Conservation (phyloP, 2,888 invertebrate species). For the Rhabditoides inermis region DNA sequence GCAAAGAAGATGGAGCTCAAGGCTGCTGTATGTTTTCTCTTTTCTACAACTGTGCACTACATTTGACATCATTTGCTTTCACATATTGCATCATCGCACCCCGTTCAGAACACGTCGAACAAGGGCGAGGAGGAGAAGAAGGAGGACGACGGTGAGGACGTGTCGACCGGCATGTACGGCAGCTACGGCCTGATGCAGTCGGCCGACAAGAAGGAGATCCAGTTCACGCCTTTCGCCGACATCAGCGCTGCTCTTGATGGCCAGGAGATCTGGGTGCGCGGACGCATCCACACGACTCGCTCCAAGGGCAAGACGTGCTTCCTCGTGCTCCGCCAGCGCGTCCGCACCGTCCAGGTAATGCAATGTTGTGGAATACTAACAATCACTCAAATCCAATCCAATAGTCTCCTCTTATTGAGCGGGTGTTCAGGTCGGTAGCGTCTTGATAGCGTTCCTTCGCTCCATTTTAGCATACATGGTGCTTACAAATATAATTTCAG, state of each 20-base stretch:
- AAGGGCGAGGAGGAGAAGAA: slow-evolving; percentile 53
- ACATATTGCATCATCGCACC: too few species aligned
- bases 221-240: slow-evolving; percentile 58
- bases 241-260: slow-evolving; percentile 27
- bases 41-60: not conserved
- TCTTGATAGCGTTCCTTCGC: too few species aligned
- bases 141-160: slow-evolving; percentile 59
- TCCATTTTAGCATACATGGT: too few species aligned
- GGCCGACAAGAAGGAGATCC: slow-evolving; percentile 61
- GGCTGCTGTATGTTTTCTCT: too few species aligned
- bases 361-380: too few species aligned
- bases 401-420: too few species aligned
- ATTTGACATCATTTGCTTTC: not conserved
- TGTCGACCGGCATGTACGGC: slow-evolving; percentile 75
- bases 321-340: slow-evolving; percentile 79
- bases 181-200: slow-evolving; percentile 64
- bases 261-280: slow-evolving; percentile 65
- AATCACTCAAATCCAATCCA: too few species aligned
- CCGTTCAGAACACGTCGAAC: too few species aligned
- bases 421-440: too few species aligned
- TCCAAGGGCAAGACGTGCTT: slow-evolving; percentile 97
- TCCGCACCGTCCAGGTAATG: slow-evolving; percentile 73
- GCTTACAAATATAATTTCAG: slow-evolving; percentile 7
- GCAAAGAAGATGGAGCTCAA: slow-evolving; percentile 74
- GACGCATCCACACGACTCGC: slow-evolving; percentile 81